phyloP scores from a whole-genome alignment of 2,113 vertebrate genomes.

The Megalops atlanticus region DNA sequence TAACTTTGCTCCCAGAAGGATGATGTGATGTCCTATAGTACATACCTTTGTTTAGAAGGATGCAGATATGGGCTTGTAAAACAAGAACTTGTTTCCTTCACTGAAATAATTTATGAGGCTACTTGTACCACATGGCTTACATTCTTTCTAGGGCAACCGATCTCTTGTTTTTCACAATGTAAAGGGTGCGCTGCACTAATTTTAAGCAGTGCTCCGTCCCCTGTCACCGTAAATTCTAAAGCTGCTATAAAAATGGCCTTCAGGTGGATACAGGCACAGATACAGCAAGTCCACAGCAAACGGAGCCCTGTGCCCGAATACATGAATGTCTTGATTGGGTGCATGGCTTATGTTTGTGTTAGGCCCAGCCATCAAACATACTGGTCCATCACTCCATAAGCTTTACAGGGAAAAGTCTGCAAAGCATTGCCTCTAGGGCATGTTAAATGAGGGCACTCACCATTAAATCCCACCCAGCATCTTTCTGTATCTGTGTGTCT shows the following conservation, averaged over 20 bases:
- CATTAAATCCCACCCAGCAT: background rate
- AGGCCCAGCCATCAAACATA: background rate
- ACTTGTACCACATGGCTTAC: background rate
- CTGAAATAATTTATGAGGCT: background rate
- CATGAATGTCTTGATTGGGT: background rate
- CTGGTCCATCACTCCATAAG: background rate
- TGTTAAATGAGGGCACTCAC: background rate
- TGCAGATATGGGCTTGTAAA: background rate
- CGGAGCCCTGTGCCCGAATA: no score
- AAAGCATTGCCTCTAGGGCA: background rate
- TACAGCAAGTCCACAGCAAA: no score
- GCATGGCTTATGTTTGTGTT: background rate
- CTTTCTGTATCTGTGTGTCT: conserved; percentile 33
- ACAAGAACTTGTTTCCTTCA: background rate
- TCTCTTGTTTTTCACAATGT: no score
- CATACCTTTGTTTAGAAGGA: background rate
- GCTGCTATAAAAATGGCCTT: no score
- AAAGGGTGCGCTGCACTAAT: no score
- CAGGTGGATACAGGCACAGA: no score
- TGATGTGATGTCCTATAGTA: background rate
- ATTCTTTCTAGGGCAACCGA: background rate
- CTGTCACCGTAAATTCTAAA: no score
- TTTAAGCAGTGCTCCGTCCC: no score
- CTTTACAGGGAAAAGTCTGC: background rate
- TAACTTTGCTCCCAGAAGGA: background rate